These are phyloP conservation scores for Drosophila carrolli DNA, from an alignment of 1,140 invertebrate genomes.

Conservation along the genomic window DNA sequence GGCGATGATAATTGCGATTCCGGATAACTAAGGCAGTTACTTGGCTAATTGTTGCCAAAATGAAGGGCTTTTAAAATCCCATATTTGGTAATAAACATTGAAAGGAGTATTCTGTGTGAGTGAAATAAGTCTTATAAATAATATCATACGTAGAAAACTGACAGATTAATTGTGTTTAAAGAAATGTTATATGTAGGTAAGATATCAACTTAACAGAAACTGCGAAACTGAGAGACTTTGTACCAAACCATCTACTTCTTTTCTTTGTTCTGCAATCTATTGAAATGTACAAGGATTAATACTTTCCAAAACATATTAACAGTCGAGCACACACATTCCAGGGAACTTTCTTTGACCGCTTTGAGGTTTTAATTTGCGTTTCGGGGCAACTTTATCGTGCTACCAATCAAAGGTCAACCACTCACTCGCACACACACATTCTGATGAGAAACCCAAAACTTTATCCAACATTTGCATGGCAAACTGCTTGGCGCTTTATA, in stretches of 20 bases:
- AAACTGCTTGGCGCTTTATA: slow-evolving; percentile 53
- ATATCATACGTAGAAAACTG: too few relatives aligned
- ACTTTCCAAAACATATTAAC: slow-evolving; percentile 21
- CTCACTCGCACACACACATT: slow-evolving; percentile 24
- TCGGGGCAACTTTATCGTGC: slow-evolving; percentile 15
- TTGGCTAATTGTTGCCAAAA: neutral
- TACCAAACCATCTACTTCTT: too few relatives aligned
- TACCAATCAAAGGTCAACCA: slow-evolving; percentile 52
- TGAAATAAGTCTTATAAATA: too few relatives aligned
- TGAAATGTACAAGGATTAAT: neutral
- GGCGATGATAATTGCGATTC: slow-evolving; percentile 6
- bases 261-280: neutral
- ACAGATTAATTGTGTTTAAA: too few relatives aligned
- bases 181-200: too few relatives aligned
- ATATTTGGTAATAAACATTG: neutral
- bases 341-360: slow-evolving; percentile 32
- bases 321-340: slow-evolving; percentile 1
- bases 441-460: slow-evolving; percentile 37
- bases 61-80: neutral
- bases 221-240: too few relatives aligned
- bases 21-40: neutral
- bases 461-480: slow-evolving; percentile 71
- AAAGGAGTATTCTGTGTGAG: neutral
- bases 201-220: too few relatives aligned
- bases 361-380: slow-evolving; percentile 44